A percentile compares a stretch with the other conserved stretches of the same genome.
These are phyloP conservation scores for Tiliacea aurago DNA, from an alignment of 2,888 invertebrate species.

Conservation along the genomic window DNA sequence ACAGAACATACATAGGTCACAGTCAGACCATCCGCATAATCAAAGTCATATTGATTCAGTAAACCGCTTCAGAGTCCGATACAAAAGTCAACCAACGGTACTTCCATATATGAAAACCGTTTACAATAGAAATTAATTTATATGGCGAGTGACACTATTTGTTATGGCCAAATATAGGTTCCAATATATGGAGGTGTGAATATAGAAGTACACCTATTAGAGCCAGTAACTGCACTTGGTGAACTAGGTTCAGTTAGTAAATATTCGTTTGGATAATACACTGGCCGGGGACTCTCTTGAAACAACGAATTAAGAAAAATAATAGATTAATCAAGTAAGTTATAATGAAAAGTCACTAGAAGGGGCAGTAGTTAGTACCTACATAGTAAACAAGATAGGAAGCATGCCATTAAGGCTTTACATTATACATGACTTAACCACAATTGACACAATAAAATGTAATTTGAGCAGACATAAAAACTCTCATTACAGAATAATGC, in stretches of 20 bases:
- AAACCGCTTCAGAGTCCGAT: constrained; percentile 81
- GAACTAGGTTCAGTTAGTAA: background rate
- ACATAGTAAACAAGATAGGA: constrained; percentile 18
- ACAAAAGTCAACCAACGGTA: constrained; percentile 79
- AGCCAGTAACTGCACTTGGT: constrained; percentile 12
- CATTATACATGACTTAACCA: constrained; percentile 54
- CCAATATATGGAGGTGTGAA: constrained; percentile 75
- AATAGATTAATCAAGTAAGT: background rate
- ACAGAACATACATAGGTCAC: constrained; percentile 69
- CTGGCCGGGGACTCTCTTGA: background rate
- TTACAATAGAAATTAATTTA: constrained; percentile 64
- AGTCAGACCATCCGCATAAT: constrained; percentile 65
- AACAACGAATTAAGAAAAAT: background rate
- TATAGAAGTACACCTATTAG: constrained; percentile 45
- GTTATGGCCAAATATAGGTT: constrained; percentile 44
- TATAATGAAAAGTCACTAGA: background rate
- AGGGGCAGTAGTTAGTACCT: background rate
- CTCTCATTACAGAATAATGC: constrained; percentile 49
- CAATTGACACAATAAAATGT: constrained; percentile 63
- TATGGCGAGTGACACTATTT: constrained; percentile 58
- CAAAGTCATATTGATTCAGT: constrained; percentile 80
- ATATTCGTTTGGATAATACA: constrained; percentile 12
- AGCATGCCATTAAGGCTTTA: constrained; percentile 31
- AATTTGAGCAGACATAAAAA: constrained; percentile 54
- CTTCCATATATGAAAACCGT: constrained; percentile 70